Conservation (phyloP, 2,113 vertebrate genomes). For the Euleptes europaea region DNA sequence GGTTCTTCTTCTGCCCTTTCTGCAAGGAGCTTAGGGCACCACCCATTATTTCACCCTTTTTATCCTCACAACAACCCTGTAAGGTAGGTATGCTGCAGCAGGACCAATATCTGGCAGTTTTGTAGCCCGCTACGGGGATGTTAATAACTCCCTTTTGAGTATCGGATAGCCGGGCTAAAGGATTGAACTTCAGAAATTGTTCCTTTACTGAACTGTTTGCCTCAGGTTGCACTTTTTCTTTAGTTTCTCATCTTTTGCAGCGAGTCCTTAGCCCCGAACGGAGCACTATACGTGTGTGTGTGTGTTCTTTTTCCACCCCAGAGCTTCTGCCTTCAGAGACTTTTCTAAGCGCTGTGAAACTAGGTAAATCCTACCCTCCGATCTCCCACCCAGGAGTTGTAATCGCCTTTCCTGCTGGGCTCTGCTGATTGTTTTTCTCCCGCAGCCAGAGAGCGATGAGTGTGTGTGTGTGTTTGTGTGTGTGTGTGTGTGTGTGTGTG, state of each 20-base stretch:
- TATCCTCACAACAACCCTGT: too few relatives aligned
- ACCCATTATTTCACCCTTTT: too few relatives aligned
- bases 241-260: neutral
- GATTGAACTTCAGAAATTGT: neutral
- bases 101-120: neutral
- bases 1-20: too few relatives aligned
- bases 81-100: neutral
- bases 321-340: neutral
- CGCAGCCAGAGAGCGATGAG: accelerated
- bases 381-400: neutral
- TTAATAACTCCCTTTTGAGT: too few relatives aligned
- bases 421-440: slow-evolving; percentile 25
- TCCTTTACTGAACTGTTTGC: too few relatives aligned
- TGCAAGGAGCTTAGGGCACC: too few relatives aligned
- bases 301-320: neutral
- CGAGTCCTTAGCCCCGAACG: accelerated
- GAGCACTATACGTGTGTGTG: accelerated
- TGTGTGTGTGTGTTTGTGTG: neutral
- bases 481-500: too few relatives aligned
- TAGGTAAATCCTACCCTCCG: slow-evolving; percentile 17
- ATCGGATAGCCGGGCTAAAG: too few relatives aligned
- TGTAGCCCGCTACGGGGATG: neutral
- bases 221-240: neutral
- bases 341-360: neutral
- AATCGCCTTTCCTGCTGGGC: slow-evolving; percentile 2